Evolutionary conservation across 1,140 invertebrate species (phyloP), one percentile per base, ranked within the genome.

Genomic region (Stegodyphus dumicola): DNA sequence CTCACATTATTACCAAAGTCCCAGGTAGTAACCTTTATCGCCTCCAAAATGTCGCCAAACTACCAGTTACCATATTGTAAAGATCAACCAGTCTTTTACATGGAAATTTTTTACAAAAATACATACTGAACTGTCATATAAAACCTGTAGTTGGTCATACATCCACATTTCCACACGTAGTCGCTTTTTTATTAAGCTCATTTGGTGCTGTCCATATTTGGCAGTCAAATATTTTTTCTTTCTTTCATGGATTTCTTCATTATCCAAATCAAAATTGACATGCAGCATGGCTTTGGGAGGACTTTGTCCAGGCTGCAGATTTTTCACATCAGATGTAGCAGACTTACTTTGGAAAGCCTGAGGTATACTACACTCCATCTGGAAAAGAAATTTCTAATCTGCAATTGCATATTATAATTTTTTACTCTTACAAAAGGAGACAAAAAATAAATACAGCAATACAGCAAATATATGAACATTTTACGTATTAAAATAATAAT

Each of bases 101-200:
- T 60, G 56, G 15, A 60, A 60, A 60, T 10, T 10, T 10, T 60
- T 60, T 33, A 1, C 1, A 10, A 60, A 60, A 71, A 60, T 51
- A 18, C 79, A 71, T 74, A 83, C 79, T 18, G 79, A 53, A n/a
- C 93, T 93, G 88, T 95, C 94, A 90, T 97, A 97, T 60, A 98
- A 92, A 90, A 95, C 95, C 90, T 97, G 95, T 85, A 99, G 92
- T 91, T 98, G 95, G 90, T 98, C 97, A 91, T 97, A 98, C 66
- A 99, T 93, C 97, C 97, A 98, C 95, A 98, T 98, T 92, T 99
- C 97, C 13, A 98, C 97, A 15, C 95, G 95, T 84, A 98, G 92
- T 89, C 97, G 92, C 92, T 98, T 98, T 88, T 97, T 93, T 89
- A 99, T 99, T 87, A 98, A 93, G 89, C 94, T 96, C 97, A 98